These are phyloP conservation scores for Suillia variegata DNA, from an alignment of 2,888 invertebrate genomes.

Conservation along the genomic window DNA sequence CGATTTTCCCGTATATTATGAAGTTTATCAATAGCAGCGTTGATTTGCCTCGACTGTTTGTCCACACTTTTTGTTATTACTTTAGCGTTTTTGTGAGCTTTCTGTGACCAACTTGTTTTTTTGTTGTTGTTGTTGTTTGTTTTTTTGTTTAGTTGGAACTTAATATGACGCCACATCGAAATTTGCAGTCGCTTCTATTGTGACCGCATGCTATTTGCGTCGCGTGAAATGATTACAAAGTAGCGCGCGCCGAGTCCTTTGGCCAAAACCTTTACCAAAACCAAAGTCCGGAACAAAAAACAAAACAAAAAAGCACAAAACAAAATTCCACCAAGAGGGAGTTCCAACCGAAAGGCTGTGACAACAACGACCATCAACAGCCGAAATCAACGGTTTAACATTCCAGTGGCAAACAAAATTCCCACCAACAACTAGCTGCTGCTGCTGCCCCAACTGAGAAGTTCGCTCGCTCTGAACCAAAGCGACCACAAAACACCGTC, in stretches of 20 bases:
- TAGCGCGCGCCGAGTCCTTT: neutral
- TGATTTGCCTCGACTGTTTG: too few relatives aligned
- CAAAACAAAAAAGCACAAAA: neutral
- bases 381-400: slow-evolving; percentile 7
- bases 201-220: neutral
- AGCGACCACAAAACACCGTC: slow-evolving; percentile 14
- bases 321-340: neutral
- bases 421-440: neutral
- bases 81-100: neutral
- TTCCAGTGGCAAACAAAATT: slow-evolving; percentile 6
- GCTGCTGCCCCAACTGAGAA: neutral
- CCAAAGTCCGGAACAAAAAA: slow-evolving; percentile 6
- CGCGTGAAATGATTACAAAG: slow-evolving; percentile 1
- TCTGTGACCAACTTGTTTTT: neutral
- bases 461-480: neutral
- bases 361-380: neutral
- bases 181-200: too few relatives aligned
- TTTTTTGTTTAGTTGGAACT: neutral
- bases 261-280: neutral
- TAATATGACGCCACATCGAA: neutral
- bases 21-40: too few relatives aligned
- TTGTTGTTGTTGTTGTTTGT: neutral
- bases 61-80: neutral
- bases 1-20: too few relatives aligned
- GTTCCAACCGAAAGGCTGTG: slow-evolving; percentile 25